A percentile compares a stretch with the other conserved stretches of the same genome.
These are phyloP conservation scores for Hypothenemus hampei DNA, from an alignment of 1,140 invertebrate genomes.

Conservation along the genomic window DNA sequence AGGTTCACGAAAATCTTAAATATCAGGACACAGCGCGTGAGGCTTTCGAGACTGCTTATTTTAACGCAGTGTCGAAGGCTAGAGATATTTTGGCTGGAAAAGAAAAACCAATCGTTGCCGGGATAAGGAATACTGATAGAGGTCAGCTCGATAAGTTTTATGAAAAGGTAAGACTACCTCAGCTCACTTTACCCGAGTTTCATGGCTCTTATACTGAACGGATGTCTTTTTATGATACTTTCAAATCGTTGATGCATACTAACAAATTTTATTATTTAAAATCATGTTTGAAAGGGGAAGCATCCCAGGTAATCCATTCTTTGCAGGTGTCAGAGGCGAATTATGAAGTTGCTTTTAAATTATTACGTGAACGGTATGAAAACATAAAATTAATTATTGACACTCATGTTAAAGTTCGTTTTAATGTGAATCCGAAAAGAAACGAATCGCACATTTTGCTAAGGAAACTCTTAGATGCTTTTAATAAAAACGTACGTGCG, in stretches of 20 bases:
- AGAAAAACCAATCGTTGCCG: no score
- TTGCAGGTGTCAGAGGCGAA: slow-evolving; percentile 30
- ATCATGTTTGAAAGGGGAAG: slow-evolving; percentile 25
- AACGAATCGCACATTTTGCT: slow-evolving; percentile 22
- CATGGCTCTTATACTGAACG: no score
- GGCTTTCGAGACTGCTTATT: no score
- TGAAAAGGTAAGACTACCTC: no score
- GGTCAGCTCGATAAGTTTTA: no score
- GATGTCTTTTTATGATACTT: slow-evolving; percentile 19
- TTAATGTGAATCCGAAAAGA: slow-evolving; percentile 16
- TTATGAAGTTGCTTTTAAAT: slow-evolving; percentile 32
- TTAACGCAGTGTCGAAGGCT: no score
- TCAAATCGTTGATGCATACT: slow-evolving; percentile 11
- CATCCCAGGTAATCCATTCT: slow-evolving; percentile 23
- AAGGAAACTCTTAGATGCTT: slow-evolving; percentile 16
- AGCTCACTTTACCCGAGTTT: no score
- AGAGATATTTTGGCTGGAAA: no score
- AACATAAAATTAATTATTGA: slow-evolving; percentile 31
- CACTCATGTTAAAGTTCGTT: slow-evolving; percentile 22
- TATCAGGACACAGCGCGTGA: no score
- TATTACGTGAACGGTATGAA: slow-evolving; percentile 33
- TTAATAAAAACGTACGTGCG: slow-evolving; percentile 25
- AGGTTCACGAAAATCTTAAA: no score
- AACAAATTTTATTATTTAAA: slow-evolving; percentile 33
- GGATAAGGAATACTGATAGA: no score